A percentile compares a stretch with the other conserved stretches of the same genome.
Conservation (phyloP, 1,140 invertebrate species). For the Homarus americanus region DNA sequence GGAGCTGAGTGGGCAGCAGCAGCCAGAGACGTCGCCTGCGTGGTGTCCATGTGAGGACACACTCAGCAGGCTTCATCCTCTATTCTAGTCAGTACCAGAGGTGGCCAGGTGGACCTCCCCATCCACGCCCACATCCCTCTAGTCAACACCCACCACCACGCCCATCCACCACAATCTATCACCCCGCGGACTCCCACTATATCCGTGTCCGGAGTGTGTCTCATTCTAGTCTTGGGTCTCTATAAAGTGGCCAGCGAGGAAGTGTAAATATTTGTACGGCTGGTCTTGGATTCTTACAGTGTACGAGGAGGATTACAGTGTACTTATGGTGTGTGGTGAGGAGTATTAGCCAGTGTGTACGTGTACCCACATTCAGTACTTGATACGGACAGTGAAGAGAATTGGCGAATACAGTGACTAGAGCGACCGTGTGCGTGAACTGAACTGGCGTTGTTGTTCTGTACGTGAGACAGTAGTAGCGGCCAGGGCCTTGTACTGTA, state of each 20-base stretch:
- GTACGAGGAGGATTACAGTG: no score
- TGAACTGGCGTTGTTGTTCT: background rate
- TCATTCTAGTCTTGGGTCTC: background rate
- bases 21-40: slow-evolving; percentile 14
- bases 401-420: no score
- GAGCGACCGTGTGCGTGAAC: background rate
- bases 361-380: no score
- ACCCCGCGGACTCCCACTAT: no score
- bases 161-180: background rate
- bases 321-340: background rate
- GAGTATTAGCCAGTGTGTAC: no score
- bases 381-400: no score
- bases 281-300: no score
- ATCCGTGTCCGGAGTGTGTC: background rate
- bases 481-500: background rate
- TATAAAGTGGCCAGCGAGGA: background rate
- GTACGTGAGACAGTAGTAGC: background rate
- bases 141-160: slow-evolving; percentile 18
- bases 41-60: slow-evolving; percentile 55
- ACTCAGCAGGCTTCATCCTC: slow-evolving; percentile 35
- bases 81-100: slow-evolving; percentile 53
- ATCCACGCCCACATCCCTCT: background rate
- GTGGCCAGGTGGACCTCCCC: background rate
- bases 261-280: background rate
- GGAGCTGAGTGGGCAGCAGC: background rate